Percentiles rank a stretch among this genome's conserved stretches.
Conservation (phyloP, 2,797 vertebrate species). For the Carcharodon carcharias region DNA sequence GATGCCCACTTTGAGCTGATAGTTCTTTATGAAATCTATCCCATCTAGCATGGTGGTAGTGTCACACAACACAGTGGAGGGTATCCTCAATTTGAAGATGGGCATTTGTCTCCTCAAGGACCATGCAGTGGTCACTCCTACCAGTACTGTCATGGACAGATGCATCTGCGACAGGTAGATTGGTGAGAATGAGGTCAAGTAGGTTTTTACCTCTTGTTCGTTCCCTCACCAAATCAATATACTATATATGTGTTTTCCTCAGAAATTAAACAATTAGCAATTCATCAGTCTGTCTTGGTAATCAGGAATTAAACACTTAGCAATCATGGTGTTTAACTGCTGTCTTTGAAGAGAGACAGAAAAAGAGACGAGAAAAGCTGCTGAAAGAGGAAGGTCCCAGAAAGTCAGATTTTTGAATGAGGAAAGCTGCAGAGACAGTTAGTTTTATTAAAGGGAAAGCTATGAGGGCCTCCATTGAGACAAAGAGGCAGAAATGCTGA, state of each 20-base stretch:
- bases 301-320: background rate
- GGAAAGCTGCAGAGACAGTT: background rate
- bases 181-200: no score
- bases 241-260: background rate
- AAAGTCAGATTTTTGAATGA: background rate
- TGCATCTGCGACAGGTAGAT: no score
- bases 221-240: no score
- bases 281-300: background rate
- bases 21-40: no score
- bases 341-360: background rate
- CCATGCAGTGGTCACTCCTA: no score
- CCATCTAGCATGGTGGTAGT: no score
- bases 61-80: no score
- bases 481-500: background rate
- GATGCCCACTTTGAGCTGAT: no score
- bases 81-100: no score
- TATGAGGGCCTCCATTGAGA: background rate
- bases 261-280: background rate
- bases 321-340: background rate
- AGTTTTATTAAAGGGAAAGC: background rate
- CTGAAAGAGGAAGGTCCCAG: background rate
- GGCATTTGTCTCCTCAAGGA: no score
- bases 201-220: no score
- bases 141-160: no score
- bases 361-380: background rate